Base-by-base conservation (phyloP, 2,797 vertebrate genomes). In the Poecilia picta region DNA sequence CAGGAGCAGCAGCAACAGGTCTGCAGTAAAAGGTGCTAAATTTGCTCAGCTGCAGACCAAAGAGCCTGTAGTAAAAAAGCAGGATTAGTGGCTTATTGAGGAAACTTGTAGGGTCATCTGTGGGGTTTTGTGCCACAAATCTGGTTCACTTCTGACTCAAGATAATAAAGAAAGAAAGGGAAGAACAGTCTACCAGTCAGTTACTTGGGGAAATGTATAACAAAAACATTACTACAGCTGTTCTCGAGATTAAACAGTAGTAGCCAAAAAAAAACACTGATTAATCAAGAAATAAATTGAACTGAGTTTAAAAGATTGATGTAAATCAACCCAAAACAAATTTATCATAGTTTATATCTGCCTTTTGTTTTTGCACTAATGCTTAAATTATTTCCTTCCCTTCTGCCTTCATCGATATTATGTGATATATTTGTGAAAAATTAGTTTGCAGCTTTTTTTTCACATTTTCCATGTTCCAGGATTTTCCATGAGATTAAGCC, bases 21-120 rank as follows among this genome's bases (percentile, higher is more conserved):
- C 64, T 68, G 64, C 64, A 41, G 23, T 25, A 68, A 68, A 68
- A 68, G 66, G 66, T n/a, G 41, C 39, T 70, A 28, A 70, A 70
- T n/a, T 70, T 70, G 66, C 36, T 41, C 39, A 25, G 39, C 66
- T n/a, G 66, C 39, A n/a, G 41, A 16, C 23, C 66, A 45, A 11
- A 70, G 39, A 13, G 41, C 66, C 25, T 45, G 66, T 45, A 70
- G 25, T 45, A 70, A 70, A 73, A 33, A 51, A 49, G 18, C 41
- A 70, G 66, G 66, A 43, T 43, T 45, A 43, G 39, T 70, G 66
- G 66, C 12, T 70, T 45, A 70, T 41, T 43, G 41, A 45, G 39
- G 66, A 13, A 70, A 43, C 11, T 43, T 70, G 43, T 70, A 45
- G 66, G 39, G 39, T 45, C 66, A 70, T 70, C 66, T 70, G 39